Percentiles rank a stretch among this genome's conserved stretches.
phyloP scores from a whole-genome alignment of 2,888 invertebrate species.

The Pseudolycoriella hygida region DNA sequence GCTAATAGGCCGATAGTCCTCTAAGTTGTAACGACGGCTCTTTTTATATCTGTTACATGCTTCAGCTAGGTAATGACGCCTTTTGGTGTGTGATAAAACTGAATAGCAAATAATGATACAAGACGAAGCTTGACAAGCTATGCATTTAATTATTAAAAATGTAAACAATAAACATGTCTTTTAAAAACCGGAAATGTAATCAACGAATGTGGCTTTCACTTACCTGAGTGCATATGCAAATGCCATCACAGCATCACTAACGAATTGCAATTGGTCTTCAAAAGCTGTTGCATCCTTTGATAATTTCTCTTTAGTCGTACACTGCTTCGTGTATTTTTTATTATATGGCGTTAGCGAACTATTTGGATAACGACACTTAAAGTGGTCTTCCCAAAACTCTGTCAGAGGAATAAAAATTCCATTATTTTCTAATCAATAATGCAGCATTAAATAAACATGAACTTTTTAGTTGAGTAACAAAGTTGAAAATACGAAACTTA shows the following conservation, averaged over 20 bases:
- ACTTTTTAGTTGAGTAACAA: too few relatives aligned
- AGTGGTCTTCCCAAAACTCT: constrained; percentile 94
- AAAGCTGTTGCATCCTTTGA: constrained; percentile 63
- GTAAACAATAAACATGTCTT: too few relatives aligned
- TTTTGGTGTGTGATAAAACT: too few relatives aligned
- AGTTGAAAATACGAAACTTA: too few relatives aligned
- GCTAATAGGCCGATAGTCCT: too few relatives aligned
- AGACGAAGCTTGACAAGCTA: too few relatives aligned
- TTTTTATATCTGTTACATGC: too few relatives aligned
- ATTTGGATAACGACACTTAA: constrained; percentile 71
- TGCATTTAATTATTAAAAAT: too few relatives aligned
- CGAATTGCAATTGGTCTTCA: constrained; percentile 89
- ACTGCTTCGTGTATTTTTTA: constrained; percentile 44
- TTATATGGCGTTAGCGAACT: constrained; percentile 72
- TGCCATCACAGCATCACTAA: constrained; percentile 89
- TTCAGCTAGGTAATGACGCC: too few relatives aligned
- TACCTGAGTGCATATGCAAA: constrained; percentile 78
- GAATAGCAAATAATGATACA: too few relatives aligned
- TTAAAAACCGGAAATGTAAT: too few relatives aligned
- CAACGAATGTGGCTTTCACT: constrained; percentile 11
- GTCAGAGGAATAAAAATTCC: constrained; percentile 17
- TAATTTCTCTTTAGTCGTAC: constrained; percentile 63
- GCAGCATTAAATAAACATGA: not conserved
- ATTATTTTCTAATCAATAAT: not conserved
- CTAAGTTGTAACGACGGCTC: too few relatives aligned